Percentiles rank a stretch among this genome's conserved stretches.
phyloP scores from a whole-genome alignment of 1,140 invertebrate genomes.

The Papilio xuthus region DNA sequence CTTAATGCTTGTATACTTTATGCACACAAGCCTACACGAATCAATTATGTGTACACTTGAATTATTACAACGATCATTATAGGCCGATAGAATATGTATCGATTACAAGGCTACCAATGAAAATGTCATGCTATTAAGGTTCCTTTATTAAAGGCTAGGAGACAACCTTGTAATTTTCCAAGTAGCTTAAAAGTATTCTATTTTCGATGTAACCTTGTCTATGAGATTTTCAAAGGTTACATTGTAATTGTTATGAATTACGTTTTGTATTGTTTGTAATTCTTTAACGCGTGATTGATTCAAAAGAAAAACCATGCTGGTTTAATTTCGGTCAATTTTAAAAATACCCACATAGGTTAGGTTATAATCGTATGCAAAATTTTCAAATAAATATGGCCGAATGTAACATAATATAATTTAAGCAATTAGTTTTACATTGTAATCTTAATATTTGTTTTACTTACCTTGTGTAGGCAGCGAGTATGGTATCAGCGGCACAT shows the following conservation, averaged over 20 bases:
- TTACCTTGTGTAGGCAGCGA: slow-evolving; percentile 65
- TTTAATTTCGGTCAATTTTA: too few relatives aligned
- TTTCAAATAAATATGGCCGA: too few relatives aligned
- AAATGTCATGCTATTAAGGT: slow-evolving; percentile 35
- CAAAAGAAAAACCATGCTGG: too few relatives aligned
- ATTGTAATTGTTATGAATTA: neutral
- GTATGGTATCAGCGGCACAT: slow-evolving; percentile 73
- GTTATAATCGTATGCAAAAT: too few relatives aligned
- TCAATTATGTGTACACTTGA: slow-evolving; percentile 31
- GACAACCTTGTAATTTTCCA: slow-evolving; percentile 33
- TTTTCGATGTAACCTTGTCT: slow-evolving; percentile 3
- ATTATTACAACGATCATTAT: slow-evolving; percentile 33
- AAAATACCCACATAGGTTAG: too few relatives aligned
- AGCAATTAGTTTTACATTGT: too few relatives aligned
- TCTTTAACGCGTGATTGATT: too few relatives aligned
- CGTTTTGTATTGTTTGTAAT: neutral
- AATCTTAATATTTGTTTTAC: neutral
- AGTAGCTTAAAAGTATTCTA: slow-evolving; percentile 2
- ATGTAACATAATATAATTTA: too few relatives aligned
- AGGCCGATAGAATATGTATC: slow-evolving; percentile 31
- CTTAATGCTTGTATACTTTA: slow-evolving; percentile 32
- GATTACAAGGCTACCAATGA: slow-evolving; percentile 16
- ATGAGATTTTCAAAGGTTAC: neutral
- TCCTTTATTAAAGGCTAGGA: slow-evolving; percentile 32
- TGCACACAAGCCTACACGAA: slow-evolving; percentile 34